phyloP scores from a whole-genome alignment of 2,797 vertebrate species.

The Lacerta viridis region DNA sequence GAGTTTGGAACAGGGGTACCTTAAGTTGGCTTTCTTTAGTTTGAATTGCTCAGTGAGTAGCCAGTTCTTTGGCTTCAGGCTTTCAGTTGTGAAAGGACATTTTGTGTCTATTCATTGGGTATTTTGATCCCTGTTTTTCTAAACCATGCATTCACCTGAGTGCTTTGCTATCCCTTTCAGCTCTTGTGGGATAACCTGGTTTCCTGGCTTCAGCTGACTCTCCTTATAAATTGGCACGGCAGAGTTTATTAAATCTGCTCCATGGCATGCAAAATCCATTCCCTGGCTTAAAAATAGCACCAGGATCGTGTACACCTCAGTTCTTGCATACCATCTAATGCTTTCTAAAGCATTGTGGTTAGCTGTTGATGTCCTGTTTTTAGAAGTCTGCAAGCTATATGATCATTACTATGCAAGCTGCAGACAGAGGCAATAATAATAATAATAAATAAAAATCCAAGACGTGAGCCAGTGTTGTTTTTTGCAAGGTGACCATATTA shows the following conservation, averaged over 20 bases:
- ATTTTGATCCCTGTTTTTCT: not conserved
- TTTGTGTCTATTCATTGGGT: no score
- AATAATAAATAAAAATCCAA: not conserved
- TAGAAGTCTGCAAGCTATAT: constrained; percentile 34
- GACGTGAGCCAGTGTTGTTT: constrained; percentile 61
- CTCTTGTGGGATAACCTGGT: not conserved
- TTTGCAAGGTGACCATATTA: constrained; percentile 58
- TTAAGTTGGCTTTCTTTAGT: no score
- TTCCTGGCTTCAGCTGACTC: not conserved
- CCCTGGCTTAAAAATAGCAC: constrained; percentile 43
- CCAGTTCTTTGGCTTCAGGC: not conserved
- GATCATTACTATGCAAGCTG: constrained; percentile 30
- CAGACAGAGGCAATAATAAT: constrained; percentile 52
- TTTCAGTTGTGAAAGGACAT: not conserved
- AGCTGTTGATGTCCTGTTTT: constrained; percentile 45
- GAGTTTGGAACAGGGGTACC: no score
- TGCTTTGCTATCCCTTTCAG: not conserved
- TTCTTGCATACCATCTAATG: constrained; percentile 3
- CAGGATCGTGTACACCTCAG: not conserved
- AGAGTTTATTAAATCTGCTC: constrained; percentile 38
- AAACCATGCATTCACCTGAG: not conserved
- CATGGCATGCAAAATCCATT: constrained; percentile 16
- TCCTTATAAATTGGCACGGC: not conserved
- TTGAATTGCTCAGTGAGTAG: not conserved
- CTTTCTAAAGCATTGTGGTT: not conserved